Evolutionary conservation across 2,113 vertebrate species (phyloP).

Genomic region (Prunella fulvescens): DNA sequence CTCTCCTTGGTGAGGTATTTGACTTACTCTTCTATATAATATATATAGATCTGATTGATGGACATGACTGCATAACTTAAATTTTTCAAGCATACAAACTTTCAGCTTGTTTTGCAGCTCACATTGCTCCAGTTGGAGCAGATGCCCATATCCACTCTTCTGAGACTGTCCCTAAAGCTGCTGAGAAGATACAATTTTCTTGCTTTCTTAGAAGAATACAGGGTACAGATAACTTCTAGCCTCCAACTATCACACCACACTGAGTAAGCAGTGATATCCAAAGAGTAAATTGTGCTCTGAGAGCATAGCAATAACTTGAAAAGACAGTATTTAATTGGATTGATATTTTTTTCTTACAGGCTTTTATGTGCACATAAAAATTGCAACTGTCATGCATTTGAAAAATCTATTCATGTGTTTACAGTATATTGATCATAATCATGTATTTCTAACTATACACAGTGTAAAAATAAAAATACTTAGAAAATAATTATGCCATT

Average conservation of each 20-base stretch:
- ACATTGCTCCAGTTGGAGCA: not conserved
- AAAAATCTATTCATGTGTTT: not conserved
- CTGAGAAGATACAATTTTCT: not conserved
- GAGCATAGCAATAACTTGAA: not conserved
- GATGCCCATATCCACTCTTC: not conserved
- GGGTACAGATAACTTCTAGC: not conserved
- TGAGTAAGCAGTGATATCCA: not conserved
- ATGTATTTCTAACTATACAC: slow-evolving; percentile 52
- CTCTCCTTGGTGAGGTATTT: not conserved
- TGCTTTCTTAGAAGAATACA: not conserved
- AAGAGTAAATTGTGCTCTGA: not conserved
- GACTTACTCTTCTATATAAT: not conserved
- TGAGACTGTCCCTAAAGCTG: not conserved
- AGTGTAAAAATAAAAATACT: slow-evolving; percentile 68
- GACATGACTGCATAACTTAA: rapidly evolving
- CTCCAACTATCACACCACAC: not conserved
- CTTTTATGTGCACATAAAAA: not conserved
- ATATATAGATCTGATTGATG: not conserved
- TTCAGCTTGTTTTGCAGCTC: not conserved
- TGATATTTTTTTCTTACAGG: not conserved
- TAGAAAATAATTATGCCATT: slow-evolving; percentile 58
- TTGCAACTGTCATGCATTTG: not conserved
- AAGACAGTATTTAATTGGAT: slow-evolving; percentile 22
- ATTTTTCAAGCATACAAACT: not conserved
- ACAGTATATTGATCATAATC: slow-evolving; percentile 37